Percentiles rank a stretch among this genome's conserved stretches.
These are phyloP conservation scores for Hypomecis atomaria DNA, from an alignment of 2,888 invertebrate species.

Conservation along the genomic window DNA sequence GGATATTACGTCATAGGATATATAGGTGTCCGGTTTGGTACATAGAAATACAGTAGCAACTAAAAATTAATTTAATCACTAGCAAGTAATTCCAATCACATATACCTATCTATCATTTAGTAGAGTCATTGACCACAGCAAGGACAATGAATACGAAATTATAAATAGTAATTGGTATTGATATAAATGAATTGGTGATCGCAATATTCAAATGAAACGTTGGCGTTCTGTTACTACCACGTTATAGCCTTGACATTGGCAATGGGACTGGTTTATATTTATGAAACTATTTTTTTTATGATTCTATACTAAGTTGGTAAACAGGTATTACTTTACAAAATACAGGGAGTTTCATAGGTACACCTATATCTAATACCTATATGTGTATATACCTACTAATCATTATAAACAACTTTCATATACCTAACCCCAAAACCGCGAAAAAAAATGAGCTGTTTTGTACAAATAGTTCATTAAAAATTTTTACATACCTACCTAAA, in stretches of 20 bases:
- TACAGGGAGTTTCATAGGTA: too few species aligned
- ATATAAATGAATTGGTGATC: conserved; percentile 15
- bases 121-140: conserved; percentile 37
- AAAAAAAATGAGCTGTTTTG: too few species aligned
- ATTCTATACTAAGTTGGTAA: too few species aligned
- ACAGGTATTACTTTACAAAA: too few species aligned
- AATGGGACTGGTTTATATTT: conserved; percentile 47
- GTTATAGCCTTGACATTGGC: conserved; percentile 63
- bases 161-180: conserved; percentile 19
- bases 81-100: conserved; percentile 36
- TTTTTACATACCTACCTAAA: neutral
- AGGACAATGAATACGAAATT: conserved; percentile 22
- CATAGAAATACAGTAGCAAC: conserved; percentile 3
- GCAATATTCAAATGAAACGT: conserved; percentile 16
- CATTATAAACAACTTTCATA: too few species aligned
- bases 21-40: conserved; percentile 15
- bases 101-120: conserved; percentile 6
- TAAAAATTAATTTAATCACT: conserved; percentile 2
- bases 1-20: conserved; percentile 5
- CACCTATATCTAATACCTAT: too few species aligned
- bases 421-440: neutral
- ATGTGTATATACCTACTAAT: too few species aligned
- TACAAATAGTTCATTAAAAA: too few species aligned
- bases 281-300: too few species aligned
- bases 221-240: conserved; percentile 39